phyloP scores from a whole-genome alignment of 2,888 invertebrate genomes.

The Orchestes rusci region DNA sequence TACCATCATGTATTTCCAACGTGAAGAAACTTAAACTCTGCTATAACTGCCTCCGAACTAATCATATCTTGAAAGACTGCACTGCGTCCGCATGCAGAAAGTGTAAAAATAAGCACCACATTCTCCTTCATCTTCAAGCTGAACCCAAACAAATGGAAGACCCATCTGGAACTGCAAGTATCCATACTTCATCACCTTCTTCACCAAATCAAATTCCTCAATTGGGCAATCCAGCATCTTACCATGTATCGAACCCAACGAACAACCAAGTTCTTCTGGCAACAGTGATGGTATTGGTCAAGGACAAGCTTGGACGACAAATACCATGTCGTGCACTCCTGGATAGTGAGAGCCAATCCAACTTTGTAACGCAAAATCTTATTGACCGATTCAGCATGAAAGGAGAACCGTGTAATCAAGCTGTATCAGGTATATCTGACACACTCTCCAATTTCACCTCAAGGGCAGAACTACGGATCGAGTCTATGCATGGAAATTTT shows the following conservation, averaged over 20 bases:
- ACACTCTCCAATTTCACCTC: neutral
- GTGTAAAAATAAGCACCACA: neutral
- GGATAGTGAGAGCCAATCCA: neutral
- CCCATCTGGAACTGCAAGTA: neutral
- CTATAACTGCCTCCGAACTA: neutral
- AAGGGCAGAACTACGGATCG: neutral
- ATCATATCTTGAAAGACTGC: conserved; percentile 1
- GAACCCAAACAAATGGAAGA: too few species aligned
- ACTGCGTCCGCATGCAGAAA: neutral
- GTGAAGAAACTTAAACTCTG: too few species aligned
- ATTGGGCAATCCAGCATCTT: neutral
- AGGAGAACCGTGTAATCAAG: neutral
- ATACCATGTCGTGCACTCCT: conserved; percentile 1
- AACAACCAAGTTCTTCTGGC: neutral
- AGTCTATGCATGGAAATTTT: neutral
- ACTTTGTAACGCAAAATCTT: conserved; percentile 2
- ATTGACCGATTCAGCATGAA: neutral
- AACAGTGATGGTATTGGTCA: neutral
- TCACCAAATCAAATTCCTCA: neutral
- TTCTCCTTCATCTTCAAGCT: neutral
- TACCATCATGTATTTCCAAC: neutral
- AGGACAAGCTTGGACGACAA: neutral
- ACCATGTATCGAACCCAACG: neutral
- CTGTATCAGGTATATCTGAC: neutral
- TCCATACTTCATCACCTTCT: neutral